Conservation (phyloP, 2,888 invertebrate species). For the Metalampra italica region DNA sequence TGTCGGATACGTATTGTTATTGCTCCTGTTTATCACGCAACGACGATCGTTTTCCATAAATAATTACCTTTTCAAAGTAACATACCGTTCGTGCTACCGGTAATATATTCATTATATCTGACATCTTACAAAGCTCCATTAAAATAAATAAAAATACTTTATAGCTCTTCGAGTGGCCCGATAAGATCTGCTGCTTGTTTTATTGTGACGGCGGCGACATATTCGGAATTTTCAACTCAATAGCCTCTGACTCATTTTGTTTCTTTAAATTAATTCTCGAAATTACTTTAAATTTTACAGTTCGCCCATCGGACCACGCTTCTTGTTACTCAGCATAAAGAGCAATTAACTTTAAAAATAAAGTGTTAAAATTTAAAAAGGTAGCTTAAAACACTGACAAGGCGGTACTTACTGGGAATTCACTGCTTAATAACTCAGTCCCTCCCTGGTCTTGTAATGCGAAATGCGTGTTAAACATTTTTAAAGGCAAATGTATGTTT, state of each 20-base stretch:
- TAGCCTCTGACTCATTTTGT: constrained; percentile 42
- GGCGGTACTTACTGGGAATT: constrained; percentile 21
- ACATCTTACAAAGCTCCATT: constrained; percentile 70
- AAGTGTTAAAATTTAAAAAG: constrained; percentile 36
- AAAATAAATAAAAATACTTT: constrained; percentile 69
- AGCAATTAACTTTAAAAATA: constrained; percentile 44
- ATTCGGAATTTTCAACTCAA: constrained; percentile 39
- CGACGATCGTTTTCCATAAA: constrained; percentile 71
- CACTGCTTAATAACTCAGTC: constrained; percentile 29
- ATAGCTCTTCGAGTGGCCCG: constrained; percentile 35
- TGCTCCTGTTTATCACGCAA: constrained; percentile 72
- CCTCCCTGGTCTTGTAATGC: constrained; percentile 29
- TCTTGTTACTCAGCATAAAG: constrained; percentile 31
- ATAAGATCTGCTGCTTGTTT: constrained; percentile 39
- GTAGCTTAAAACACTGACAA: constrained; percentile 29
- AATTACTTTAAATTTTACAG: constrained; percentile 37
- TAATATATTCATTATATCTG: constrained; percentile 76
- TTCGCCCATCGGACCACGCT: constrained; percentile 32
- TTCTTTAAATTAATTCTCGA: constrained; percentile 44
- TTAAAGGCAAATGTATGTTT: constrained; percentile 37
- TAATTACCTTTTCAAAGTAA: constrained; percentile 74
- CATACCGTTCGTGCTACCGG: constrained; percentile 65
- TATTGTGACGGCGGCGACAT: constrained; percentile 44
- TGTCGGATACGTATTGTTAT: constrained; percentile 76
- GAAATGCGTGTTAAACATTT: constrained; percentile 47